Conservation (phyloP, 2,888 invertebrate genomes). For the Tiphia femorata region DNA sequence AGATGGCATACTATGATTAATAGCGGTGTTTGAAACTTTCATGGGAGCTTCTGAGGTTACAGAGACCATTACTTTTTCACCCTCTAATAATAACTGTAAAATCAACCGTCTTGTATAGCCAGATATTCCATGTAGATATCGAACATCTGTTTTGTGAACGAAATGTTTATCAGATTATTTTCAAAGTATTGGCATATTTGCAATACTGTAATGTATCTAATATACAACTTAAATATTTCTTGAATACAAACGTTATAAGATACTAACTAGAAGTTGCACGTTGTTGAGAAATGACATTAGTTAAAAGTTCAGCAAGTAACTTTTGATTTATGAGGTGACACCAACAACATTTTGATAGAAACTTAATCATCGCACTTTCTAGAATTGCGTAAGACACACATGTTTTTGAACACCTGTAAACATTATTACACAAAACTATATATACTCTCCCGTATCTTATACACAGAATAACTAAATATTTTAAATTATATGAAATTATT, state of each 20-base stretch:
- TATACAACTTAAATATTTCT: background rate
- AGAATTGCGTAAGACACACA: slow-evolving; percentile 68
- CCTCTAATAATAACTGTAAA: slow-evolving; percentile 87
- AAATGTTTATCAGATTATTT: background rate
- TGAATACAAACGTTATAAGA: background rate
- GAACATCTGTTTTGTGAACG: slow-evolving; percentile 54
- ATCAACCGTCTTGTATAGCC: slow-evolving; percentile 90
- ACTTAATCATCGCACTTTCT: slow-evolving; percentile 84
- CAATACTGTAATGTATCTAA: background rate
- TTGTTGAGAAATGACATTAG: slow-evolving; percentile 80
- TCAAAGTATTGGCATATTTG: background rate
- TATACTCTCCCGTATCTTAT: background rate
- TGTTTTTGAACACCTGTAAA: slow-evolving; percentile 53
- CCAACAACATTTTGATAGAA: slow-evolving; percentile 86
- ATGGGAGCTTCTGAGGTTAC: slow-evolving; percentile 70
- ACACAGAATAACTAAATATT: background rate
- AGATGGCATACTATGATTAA: slow-evolving; percentile 54
- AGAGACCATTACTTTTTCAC: slow-evolving; percentile 85
- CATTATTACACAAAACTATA: background rate
- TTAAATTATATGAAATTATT: slow-evolving; percentile 1
- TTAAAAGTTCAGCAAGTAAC: slow-evolving; percentile 83
- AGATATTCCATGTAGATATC: slow-evolving; percentile 76
- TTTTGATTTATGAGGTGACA: slow-evolving; percentile 89
- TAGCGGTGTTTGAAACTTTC: slow-evolving; percentile 54
- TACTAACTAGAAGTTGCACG: slow-evolving; percentile 66